Conservation (phyloP, 2,888 invertebrate species). For the Harpalus rufipes region DNA sequence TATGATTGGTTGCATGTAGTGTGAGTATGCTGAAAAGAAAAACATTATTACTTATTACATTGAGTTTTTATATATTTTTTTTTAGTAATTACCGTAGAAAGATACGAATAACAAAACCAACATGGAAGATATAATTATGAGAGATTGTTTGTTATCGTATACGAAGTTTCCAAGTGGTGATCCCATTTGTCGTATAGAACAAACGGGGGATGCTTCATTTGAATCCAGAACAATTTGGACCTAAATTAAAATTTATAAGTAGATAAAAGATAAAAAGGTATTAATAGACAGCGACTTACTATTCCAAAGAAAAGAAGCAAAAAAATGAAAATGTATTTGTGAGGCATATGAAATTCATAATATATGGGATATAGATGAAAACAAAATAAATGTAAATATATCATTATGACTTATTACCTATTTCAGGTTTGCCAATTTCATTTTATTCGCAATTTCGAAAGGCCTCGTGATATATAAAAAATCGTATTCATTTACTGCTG, state of each 20-base stretch:
- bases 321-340: no score
- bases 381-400: no score
- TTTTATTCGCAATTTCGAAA: no score
- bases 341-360: no score
- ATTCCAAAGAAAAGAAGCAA: no score
- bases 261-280: slow-evolving; percentile 62
- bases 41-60: slow-evolving; percentile 39
- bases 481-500: no score
- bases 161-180: slow-evolving; percentile 69
- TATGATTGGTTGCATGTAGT: slow-evolving; percentile 75
- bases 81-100: slow-evolving; percentile 73
- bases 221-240: slow-evolving; percentile 69
- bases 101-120: slow-evolving; percentile 74
- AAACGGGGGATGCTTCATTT: slow-evolving; percentile 69
- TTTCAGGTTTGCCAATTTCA: no score
- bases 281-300: no score
- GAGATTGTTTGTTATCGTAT: slow-evolving; percentile 70
- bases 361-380: no score
- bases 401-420: no score
- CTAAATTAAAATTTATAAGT: slow-evolving; percentile 58
- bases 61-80: slow-evolving; percentile 26
- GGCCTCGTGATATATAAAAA: no score
- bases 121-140: slow-evolving; percentile 71
- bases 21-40: slow-evolving; percentile 74
- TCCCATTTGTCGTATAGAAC: slow-evolving; percentile 61